Base-by-base conservation (phyloP, 2,888 invertebrate genomes). In the Miltochrista miniata region DNA sequence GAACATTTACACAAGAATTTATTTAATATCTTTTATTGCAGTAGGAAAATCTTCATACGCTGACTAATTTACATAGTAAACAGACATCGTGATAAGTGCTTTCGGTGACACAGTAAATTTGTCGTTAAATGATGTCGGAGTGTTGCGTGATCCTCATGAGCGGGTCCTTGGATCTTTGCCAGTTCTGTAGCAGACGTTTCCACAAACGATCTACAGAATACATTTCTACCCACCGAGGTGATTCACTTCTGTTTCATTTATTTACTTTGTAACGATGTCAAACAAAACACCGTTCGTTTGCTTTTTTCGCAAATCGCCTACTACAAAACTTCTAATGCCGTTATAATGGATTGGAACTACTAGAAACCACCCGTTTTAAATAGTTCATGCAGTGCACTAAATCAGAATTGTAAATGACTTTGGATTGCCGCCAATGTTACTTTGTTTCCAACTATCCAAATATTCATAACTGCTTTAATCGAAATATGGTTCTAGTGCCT, bases 371-470 rank as follows among this genome's bases (percentile, higher is more conserved):
- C 77, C 70, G 69, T 78, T 80, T 79, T 72, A 76, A 84, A 83
- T 81, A 76, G 80, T 75, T 79, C 77, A 74, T 83, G 79, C 83
- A 72, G 79, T 78, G 59, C 68, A 79, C 74, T 82, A 81, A 85
- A 85, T 84, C 80, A 81, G 79, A 83, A 83, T 81, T 83, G 80
- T 83, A 83, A 84, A 83, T 81, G 81, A 76, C 71, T 72, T 85
- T 89, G 88, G 88, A 85, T 81, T 76, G 75, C 76, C 74, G 88
- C 89, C 89, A 89, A 87, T 75, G 79, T 77, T 81, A 82, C 79
- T 85, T 81, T 83, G 84, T 85, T 80, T 76, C 76, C 79, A 79
- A 83, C 77, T 76, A 78, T 71, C 64, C 69, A 67, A 71, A 71
- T 70, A 77, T 76, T 76, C 75, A 76, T 80, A 76, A 76, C 74